Conservation (phyloP, 2,888 invertebrate species). For the Caenorhabditis panamensis region DNA sequence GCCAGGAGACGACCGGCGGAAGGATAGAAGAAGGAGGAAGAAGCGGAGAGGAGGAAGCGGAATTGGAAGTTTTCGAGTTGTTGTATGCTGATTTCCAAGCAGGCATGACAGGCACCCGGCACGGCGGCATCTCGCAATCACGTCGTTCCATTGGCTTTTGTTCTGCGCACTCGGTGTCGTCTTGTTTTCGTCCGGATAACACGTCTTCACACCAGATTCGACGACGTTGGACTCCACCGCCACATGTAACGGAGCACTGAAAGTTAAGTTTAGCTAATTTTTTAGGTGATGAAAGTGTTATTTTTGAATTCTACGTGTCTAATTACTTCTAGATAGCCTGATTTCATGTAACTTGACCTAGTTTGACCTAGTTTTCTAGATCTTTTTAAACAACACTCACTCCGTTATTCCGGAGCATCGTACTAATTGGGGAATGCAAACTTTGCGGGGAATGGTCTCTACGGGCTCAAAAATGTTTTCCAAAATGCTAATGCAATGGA, state of each 20-base stretch:
- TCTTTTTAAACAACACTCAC: too few relatives aligned
- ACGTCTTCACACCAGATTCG: conserved; percentile 82
- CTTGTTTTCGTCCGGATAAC: conserved; percentile 76
- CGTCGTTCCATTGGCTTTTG: conserved; percentile 86
- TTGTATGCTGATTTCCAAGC: not conserved
- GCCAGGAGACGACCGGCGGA: conserved; percentile 71
- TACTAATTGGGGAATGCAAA: too few relatives aligned
- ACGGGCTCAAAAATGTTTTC: too few relatives aligned
- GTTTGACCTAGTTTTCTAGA: too few relatives aligned
- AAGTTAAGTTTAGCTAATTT: conserved; percentile 22
- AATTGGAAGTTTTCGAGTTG: too few relatives aligned
- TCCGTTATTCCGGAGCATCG: too few relatives aligned
- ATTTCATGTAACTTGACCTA: too few relatives aligned
- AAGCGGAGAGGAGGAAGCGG: conserved; percentile 46
- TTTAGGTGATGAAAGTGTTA: too few relatives aligned
- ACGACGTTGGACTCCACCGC: conserved; percentile 81
- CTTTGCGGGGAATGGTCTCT: too few relatives aligned
- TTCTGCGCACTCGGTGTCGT: conserved; percentile 74
- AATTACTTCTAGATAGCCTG: too few relatives aligned
- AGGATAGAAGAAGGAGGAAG: conserved; percentile 36
- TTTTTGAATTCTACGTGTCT: too few relatives aligned
- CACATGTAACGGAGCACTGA: conserved; percentile 82
- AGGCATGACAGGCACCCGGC: conserved; percentile 30
- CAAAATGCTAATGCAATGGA: too few relatives aligned
- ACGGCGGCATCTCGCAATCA: conserved; percentile 83